These are phyloP conservation scores for Cyanoliseus patagonus DNA, from an alignment of 2,113 vertebrate species.

Conservation along the genomic window DNA sequence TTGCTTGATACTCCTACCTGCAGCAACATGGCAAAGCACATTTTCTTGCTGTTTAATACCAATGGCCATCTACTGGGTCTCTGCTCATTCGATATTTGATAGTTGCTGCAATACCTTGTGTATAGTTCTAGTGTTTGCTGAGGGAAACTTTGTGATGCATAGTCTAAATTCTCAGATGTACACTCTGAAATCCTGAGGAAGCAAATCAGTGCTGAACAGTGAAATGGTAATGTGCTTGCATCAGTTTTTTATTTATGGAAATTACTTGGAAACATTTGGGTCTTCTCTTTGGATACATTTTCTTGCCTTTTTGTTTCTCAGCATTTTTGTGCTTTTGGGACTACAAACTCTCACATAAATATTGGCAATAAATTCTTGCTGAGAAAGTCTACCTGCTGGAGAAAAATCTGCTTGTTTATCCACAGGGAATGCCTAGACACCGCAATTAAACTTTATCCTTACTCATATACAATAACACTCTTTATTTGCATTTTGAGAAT, in stretches of 20 bases:
- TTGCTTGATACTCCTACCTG: background rate
- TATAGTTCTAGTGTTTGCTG: background rate
- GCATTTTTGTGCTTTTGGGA: background rate
- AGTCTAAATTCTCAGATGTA: background rate
- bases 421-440: background rate
- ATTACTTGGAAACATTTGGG: background rate
- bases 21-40: background rate
- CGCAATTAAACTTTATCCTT: background rate
- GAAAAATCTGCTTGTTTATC: background rate
- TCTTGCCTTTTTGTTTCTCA: constrained; percentile 5
- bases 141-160: background rate
- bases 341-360: background rate
- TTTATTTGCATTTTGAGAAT: background rate
- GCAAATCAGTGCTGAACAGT: background rate
- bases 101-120: background rate
- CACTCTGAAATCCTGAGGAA: background rate
- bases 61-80: background rate
- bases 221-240: background rate
- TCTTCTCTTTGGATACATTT: background rate
- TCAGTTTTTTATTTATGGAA: constrained; percentile 12
- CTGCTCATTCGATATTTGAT: background rate
- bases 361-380: background rate
- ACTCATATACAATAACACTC: background rate
- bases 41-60: background rate
- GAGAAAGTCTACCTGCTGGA: constrained; percentile 20